Conservation (phyloP, 2,113 vertebrate species). For the Orycteropus afer region DNA sequence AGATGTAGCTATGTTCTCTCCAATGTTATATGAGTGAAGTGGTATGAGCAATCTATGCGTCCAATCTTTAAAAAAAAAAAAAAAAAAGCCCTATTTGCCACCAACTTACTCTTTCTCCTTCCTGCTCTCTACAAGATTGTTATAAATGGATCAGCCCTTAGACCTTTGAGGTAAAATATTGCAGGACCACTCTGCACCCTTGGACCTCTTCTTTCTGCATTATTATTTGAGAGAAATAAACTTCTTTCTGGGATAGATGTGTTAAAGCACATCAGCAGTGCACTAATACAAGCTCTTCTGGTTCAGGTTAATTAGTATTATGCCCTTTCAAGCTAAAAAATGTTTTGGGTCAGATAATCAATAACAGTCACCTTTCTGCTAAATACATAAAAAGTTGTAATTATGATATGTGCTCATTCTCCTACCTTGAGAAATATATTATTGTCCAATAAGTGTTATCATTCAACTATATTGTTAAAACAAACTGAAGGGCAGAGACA, state of each 20-base stretch:
- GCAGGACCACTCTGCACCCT: neutral
- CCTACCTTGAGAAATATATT: neutral
- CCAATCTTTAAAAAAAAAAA: neutral
- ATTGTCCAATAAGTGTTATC: neutral
- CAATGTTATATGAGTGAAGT: neutral
- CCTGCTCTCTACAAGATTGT: neutral
- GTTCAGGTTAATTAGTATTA: neutral
- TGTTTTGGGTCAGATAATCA: neutral
- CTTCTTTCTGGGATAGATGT: neutral
- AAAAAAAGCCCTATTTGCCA: neutral
- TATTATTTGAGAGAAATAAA: neutral
- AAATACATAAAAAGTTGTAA: neutral
- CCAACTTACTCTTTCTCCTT: neutral
- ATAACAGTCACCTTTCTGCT: neutral
- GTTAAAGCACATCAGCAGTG: neutral
- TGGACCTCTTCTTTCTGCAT: neutral
- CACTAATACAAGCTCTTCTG: neutral
- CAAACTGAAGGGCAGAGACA: slow-evolving; percentile 42
- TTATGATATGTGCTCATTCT: neutral
- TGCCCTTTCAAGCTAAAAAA: neutral
- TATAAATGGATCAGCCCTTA: neutral
- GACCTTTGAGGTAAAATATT: neutral
- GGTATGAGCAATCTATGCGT: neutral
- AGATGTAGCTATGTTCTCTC: neutral
- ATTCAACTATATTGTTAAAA: slow-evolving; percentile 33